Evolutionary conservation across 2,113 vertebrate genomes (phyloP).

Genomic region (Salvelinus namaycush): DNA sequence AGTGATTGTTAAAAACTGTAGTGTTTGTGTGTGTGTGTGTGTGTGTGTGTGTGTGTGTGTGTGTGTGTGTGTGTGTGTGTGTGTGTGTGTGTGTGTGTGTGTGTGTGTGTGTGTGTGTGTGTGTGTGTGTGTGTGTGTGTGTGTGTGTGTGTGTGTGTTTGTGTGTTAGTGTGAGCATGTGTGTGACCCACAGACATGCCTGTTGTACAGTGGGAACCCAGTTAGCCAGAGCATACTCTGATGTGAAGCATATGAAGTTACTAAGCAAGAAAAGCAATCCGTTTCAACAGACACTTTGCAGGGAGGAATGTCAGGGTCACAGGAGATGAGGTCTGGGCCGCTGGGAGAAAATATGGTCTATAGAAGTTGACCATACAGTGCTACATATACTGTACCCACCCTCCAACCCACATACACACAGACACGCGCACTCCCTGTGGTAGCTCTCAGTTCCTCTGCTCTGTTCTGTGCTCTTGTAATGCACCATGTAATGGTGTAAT

Average conservation of each 20-base stretch:
- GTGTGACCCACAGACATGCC: background rate
- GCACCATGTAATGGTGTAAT: conserved; percentile 79
- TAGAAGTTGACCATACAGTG: background rate
- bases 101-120: too few relatives aligned
- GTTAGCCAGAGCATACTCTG: conserved; percentile 73
- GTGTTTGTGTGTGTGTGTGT: too few relatives aligned
- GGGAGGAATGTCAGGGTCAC: conserved; percentile 78
- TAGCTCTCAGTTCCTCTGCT: conserved; percentile 34
- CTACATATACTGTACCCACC: too few relatives aligned
- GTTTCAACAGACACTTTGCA: conserved; percentile 77
- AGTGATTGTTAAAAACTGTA: too few relatives aligned
- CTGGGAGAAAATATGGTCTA: conserved; percentile 41
- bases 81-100: too few relatives aligned
- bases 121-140: too few relatives aligned
- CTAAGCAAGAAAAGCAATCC: conserved; percentile 78
- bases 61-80: too few relatives aligned
- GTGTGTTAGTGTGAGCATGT: too few relatives aligned
- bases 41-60: too few relatives aligned
- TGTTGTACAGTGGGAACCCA: conserved; percentile 67
- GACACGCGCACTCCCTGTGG: conserved; percentile 42
- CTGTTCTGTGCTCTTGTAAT: conserved; percentile 56
- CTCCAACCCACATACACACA: too few relatives aligned
- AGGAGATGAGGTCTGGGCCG: conserved; percentile 70
- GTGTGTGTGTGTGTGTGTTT: too few relatives aligned
- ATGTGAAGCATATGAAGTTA: conserved; percentile 83